Percentiles rank a stretch among this genome's conserved stretches.
These are phyloP conservation scores for Drosophila ambigua DNA, from an alignment of 1,140 invertebrate species.

Conservation along the genomic window DNA sequence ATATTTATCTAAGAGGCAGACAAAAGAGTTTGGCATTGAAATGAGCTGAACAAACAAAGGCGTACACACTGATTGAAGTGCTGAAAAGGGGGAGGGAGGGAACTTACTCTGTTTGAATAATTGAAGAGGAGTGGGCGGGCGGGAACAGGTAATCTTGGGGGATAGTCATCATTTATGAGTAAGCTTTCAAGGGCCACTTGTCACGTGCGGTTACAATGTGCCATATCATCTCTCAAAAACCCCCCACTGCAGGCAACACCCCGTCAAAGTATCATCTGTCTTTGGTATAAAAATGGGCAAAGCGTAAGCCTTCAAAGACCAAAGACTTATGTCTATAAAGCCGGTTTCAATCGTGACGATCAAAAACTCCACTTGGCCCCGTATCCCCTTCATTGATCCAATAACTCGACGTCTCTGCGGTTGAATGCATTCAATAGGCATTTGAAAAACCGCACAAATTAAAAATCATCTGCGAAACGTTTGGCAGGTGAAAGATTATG, in stretches of 20 bases:
- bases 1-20: constrained; percentile 6
- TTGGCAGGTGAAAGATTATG: constrained; percentile 76
- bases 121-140: too few species aligned
- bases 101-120: too few species aligned
- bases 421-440: constrained; percentile 49
- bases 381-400: constrained; percentile 6
- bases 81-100: too few species aligned
- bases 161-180: not conserved
- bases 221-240: not conserved
- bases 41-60: constrained; percentile 29
- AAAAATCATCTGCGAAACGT: constrained; percentile 55
- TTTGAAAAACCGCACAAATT: constrained; percentile 59
- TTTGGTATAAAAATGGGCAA: constrained; percentile 14
- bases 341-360: constrained; percentile 39
- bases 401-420: constrained; percentile 31
- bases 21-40: constrained; percentile 52
- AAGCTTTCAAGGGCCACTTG: not conserved
- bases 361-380: constrained; percentile 22
- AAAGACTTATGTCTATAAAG: constrained; percentile 27
- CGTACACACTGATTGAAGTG: constrained; percentile 9
- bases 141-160: not conserved
- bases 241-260: constrained; percentile 10
- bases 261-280: constrained; percentile 13
- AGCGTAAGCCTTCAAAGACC: constrained; percentile 34
- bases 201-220: constrained; percentile 11